Base-by-base conservation (phyloP, 2,797 vertebrate genomes). In the Apogon hyalosoma region DNA sequence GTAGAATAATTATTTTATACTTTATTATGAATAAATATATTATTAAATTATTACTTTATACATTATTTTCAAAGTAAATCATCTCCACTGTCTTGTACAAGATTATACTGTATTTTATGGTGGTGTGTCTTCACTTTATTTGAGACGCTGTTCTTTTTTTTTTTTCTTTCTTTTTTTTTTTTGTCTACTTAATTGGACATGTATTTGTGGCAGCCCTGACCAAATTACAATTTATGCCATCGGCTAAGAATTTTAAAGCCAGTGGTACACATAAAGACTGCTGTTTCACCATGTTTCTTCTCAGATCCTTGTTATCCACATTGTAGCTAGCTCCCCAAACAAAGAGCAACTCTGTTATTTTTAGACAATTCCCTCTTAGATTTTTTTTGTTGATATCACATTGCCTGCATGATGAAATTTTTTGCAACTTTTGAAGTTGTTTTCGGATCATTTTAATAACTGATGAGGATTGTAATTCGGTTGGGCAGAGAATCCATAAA, bases 401-500 rank as follows among this genome's bases (percentile, higher is more conserved):
- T 61, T 85, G 72, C 71, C 48, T 88, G 24, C 52, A 45, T 82
- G 54, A 73, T 82, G 75, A 71, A 79, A 72, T 57, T 43, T 79
- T 65, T 68, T 57, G 38, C 53, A 42, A 19, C 59, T 53, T 42
- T 40, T 48, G 52, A 75, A 69, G 68, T 74, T 86, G 83, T 70
- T 67, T 72, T 67, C 12, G 57, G 40, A 59, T 74, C 48, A 50
- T 66, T 58, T 57, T 52, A 7, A 52, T 51, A 41, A 45, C 18
- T 69, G 9, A 56, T 45, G 3, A 68, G 24, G 63, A 63, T 76
- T 85, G 80, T 87, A 90, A 87, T 90, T 93, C 76, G 86, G 92
- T 92, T 93, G 91, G 92, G 89, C 93, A 93, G 94, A 94, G 93
- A 94, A 91, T 91, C 90, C 89, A 92, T 92, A 60, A 85, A 87